A percentile compares a stretch with the other conserved stretches of the same genome.
phyloP scores from a whole-genome alignment of 2,888 invertebrate genomes.

The Drosophila flavopinicola region DNA sequence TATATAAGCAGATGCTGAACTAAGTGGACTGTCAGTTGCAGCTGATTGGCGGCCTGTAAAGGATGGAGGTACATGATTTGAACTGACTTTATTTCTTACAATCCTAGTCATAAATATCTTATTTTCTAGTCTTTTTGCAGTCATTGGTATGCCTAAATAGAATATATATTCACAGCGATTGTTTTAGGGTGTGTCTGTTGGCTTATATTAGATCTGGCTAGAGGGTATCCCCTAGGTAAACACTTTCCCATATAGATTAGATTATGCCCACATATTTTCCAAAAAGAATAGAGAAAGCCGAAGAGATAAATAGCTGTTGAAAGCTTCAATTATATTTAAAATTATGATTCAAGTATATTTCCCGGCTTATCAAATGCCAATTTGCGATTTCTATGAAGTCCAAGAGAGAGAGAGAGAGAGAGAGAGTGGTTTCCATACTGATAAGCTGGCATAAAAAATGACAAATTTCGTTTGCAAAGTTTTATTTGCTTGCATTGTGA shows the following conservation, averaged over 20 bases:
- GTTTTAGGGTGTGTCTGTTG: too few relatives aligned
- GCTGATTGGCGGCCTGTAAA: too few relatives aligned
- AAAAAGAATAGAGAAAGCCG: conserved; percentile 8
- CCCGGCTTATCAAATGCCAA: conserved; percentile 14
- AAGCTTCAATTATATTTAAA: conserved; percentile 5
- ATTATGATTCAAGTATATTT: conserved; percentile 15
- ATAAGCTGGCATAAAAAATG: conserved; percentile 10
- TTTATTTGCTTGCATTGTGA: too few relatives aligned
- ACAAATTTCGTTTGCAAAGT: conserved; percentile 10
- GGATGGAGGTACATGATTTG: too few relatives aligned
- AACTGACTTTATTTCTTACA: too few relatives aligned
- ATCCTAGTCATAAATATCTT: too few relatives aligned
- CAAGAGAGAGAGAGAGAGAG: too few relatives aligned
- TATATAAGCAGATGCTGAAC: too few relatives aligned
- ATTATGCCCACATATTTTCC: neutral
- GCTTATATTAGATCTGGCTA: neutral
- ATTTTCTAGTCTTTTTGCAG: too few relatives aligned
- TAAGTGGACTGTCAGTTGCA: too few relatives aligned
- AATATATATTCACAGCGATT: too few relatives aligned
- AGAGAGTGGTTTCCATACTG: conserved; percentile 7
- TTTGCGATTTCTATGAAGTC: neutral
- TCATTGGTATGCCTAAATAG: too few relatives aligned
- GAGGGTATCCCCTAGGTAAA: neutral
- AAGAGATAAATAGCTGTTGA: neutral
- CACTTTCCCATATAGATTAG: neutral